Evolutionary conservation across 2,888 invertebrate genomes (phyloP), one percentile per base, ranked within the genome.

Genomic region (Gymnoscelis rufifasciata): DNA sequence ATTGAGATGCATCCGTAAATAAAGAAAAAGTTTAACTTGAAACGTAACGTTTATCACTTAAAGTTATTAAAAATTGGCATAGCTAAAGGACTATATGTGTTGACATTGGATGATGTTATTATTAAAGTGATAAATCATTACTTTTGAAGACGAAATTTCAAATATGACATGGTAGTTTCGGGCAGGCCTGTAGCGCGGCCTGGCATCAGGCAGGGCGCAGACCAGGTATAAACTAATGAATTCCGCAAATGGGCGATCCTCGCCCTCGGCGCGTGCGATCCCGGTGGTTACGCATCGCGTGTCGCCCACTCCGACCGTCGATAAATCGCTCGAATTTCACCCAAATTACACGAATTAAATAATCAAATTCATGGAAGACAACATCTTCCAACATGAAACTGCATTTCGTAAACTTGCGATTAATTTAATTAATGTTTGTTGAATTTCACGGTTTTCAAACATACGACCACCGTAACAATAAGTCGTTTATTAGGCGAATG

Each of bases 281-380:
- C 36, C 40, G 36, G 44, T 42, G 43, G 43, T 51, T 51, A 51
- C 31, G 36, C 30, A 36, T 57, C 52, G 54, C 54, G 54, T 57
- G 57, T 47, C 23, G 29, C 14, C 30, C 15, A 36, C 38, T 26
- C 43, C 39, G 11, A 33, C 11, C 24, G 52, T 51, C 46, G 33
- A 49, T 44, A 44, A 49, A 49, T 49, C 33, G 38, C 15, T 44
- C 30, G 35, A 36, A 48, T 48, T 36, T 43, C 23, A 31, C 24
- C 44, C 4, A 44, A 44, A 44, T 44, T 37, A 29, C 14, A 24
- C 30, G n/a, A 33, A 40, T 31, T 24, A 39, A 13, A 30, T 23
- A 39, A 39, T 39, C 23, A 19, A 38, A 14, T 7, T 11, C 23
- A 6, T 8, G 12, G 4, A 31, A 31, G n/a, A n/a, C n/a, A n/a